These are phyloP conservation scores for Sebastes wilsoni DNA, from an alignment of 2,797 vertebrate species.

Conservation along the genomic window DNA sequence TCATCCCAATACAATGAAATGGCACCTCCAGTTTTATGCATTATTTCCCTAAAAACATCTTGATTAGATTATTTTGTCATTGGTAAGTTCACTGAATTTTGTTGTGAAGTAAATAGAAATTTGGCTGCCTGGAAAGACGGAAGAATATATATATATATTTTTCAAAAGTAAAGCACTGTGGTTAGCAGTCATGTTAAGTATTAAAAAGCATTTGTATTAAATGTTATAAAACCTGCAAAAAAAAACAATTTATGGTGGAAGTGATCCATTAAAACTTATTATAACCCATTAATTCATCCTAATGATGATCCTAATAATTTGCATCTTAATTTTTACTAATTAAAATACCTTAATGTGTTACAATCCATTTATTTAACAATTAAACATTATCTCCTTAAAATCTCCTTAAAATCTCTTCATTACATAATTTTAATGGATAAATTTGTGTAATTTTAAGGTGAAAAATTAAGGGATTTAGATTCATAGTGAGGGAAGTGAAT, in stretches of 20 bases:
- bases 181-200: too few relatives aligned
- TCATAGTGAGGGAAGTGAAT: neutral
- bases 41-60: too few relatives aligned
- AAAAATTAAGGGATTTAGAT: neutral
- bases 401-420: neutral
- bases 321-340: neutral
- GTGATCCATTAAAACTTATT: neutral
- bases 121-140: too few relatives aligned
- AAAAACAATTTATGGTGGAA: neutral
- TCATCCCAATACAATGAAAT: too few relatives aligned
- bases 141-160: too few relatives aligned
- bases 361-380: neutral
- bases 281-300: neutral
- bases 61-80: too few relatives aligned
- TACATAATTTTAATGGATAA: neutral
- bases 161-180: too few relatives aligned
- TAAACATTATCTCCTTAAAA: neutral
- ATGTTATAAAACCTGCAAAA: too few relatives aligned
- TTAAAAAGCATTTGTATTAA: too few relatives aligned
- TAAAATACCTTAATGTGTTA: neutral
- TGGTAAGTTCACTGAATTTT: too few relatives aligned
- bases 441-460: neutral
- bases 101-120: too few relatives aligned
- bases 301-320: neutral
- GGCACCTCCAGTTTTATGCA: fast-evolving